Evolutionary conservation across 1,140 invertebrate species (phyloP), one percentile per base, ranked within the genome.

Genomic region (Belonocnema kinseyi): DNA sequence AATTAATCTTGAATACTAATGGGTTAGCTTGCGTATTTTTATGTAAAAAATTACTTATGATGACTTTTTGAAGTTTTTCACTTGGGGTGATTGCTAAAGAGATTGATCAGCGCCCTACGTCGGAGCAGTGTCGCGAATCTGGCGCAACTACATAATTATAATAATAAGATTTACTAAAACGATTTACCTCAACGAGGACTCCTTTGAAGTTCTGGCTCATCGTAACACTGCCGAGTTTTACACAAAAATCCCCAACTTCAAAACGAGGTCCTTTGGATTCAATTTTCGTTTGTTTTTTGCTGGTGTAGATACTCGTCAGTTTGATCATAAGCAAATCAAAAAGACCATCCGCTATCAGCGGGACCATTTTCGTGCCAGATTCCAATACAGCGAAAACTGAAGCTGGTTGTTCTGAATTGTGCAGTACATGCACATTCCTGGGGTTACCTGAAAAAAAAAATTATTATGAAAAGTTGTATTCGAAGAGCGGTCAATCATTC

Each of bases 151-250:
- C n/a, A n/a, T n/a, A n/a, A n/a, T n/a, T n/a, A n/a, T n/a, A 26
- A 26, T 26, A 26, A 26, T 26, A 26, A 26, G 3, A 33, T 33
- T 33, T 33, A 33, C 2, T 33, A 33, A 4, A 3, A n/a, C 26
- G 5, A 16, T 78, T 91, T 86, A 97, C 97, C 93, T 99, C 98
- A 70, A 99, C 94, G 0, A 99, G 92, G 75, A 99, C 95, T 14
- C 98, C 98, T 92, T 98, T 98, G 88, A 99, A 98, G 86, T 96
- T 97, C 75, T 97, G 95, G 89, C 95, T 97, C 92, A 99, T 96
- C 12, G 96, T 96, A 3, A 99, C 97, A 70, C 95, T 97, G 33
- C 98, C 98, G 3, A 99, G 92, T 91, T 99, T 99, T 6, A 99
- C 95, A 82, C 97, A 94, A 91, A 99, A 99, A 89, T 99, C 98